Base-by-base conservation (phyloP, 2,888 invertebrate species). In the Pegoplata infirma region DNA sequence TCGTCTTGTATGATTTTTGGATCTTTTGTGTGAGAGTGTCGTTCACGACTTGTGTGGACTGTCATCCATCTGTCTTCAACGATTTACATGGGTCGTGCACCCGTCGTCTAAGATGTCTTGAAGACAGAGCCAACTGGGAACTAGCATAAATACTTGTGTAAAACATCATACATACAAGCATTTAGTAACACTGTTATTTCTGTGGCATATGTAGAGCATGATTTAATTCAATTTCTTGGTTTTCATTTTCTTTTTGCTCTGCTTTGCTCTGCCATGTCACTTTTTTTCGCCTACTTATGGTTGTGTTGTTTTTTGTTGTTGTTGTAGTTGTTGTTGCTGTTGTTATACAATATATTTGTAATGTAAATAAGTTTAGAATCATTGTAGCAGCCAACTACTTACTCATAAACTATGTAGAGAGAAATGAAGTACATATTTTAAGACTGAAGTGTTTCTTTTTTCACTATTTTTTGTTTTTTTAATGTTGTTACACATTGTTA, bases 171-270 rank as follows among this genome's bases (percentile, higher is more conserved):
- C 49, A 25, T 53, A 44, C 47, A 25, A 49, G 49, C 12, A 69
- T 69, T 78, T 74, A 74, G 78, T 74, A 69, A 78, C 63, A 59
- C 59, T 78, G 51, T 68, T 74, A 69, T 78, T 64, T 78, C 59
- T 78, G 74, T 78, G 78, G 78, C 74, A 74, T 74, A 78, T 74
- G 78, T 69, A 66, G 74, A 74, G 53, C 74, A 78, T 74, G 78
- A 74, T 74, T 74, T 78, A 78, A 78, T 78, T 78, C 74, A 74
- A 78, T 78, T 78, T 78, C 78, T 78, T 69, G 74, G 58, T 74
- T 69, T 58, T 36, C 55, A 53, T 56, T 40, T 61, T 47, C 19
- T 63, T 67, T 67, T 56, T 61, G 36, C 68, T 14, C 36, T 67
- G 55, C 36, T 67, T 56, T 61, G 36, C 68, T 14, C 36, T 67